Percentiles rank a stretch among this genome's conserved stretches.
Evolutionary conservation across 92 coral and sea anemone genomes (phyloP).

Genomic region (Actinostola sp.): DNA sequence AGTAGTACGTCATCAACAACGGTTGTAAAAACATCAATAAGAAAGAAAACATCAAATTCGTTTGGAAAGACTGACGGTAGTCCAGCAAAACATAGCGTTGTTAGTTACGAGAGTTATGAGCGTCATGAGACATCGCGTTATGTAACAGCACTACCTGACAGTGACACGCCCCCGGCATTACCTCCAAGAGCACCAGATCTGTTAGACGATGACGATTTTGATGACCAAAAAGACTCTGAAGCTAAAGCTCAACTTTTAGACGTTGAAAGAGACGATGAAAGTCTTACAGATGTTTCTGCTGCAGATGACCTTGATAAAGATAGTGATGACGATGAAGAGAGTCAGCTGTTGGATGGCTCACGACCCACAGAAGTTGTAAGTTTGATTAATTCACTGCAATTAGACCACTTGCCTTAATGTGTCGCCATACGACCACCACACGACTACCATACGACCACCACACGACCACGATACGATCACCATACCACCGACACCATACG

Average conservation of each 20-base stretch:
- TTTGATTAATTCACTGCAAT: neutral
- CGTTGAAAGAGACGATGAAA: conserved; percentile 29
- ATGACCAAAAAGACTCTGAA: conserved; percentile 15
- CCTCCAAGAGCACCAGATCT: conserved; percentile 12
- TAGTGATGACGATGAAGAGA: conserved; percentile 22
- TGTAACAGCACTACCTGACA: neutral
- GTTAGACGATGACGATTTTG: conserved; percentile 34
- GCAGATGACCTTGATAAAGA: conserved; percentile 36
- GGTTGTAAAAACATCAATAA: conserved; percentile 9
- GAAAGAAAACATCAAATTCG: conserved; percentile 1
- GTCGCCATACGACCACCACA: too few relatives aligned
- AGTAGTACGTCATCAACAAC: conserved; percentile 28
- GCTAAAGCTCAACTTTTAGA: neutral
- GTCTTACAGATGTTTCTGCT: conserved; percentile 46
- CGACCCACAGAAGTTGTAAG: conserved; percentile 31
- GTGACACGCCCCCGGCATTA: conserved; percentile 5
- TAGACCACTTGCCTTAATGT: too few relatives aligned
- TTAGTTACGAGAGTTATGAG: conserved; percentile 16
- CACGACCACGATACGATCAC: too few relatives aligned
- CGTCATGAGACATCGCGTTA: conserved; percentile 8
- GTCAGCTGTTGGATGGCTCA: conserved; percentile 17
- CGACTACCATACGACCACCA: too few relatives aligned
- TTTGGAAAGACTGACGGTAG: conserved; percentile 13
- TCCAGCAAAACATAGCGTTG: neutral
- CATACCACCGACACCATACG: too few relatives aligned